These are phyloP conservation scores for Microtus richardsoni DNA, from an alignment of 2,113 vertebrate genomes.

Conservation along the genomic window DNA sequence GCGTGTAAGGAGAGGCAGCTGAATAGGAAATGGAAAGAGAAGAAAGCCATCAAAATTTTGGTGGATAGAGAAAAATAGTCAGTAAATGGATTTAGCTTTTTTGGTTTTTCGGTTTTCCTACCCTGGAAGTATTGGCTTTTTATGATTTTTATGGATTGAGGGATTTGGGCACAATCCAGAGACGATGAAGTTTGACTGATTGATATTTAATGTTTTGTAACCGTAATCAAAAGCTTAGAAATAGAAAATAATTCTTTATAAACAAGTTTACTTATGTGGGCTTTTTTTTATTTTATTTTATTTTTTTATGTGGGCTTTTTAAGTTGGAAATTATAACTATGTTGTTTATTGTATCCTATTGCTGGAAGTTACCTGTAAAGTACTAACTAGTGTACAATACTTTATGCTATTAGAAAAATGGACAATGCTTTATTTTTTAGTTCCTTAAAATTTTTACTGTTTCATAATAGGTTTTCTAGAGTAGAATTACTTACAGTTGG, in stretches of 20 bases:
- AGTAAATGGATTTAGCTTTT: constrained; percentile 41
- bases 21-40: constrained; percentile 39
- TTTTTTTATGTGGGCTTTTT: constrained; percentile 46
- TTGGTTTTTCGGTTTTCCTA: background rate
- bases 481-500: constrained; percentile 55
- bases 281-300: too few species aligned
- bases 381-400: constrained; percentile 34
- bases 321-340: constrained; percentile 60
- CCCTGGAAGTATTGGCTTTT: constrained; percentile 35
- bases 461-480: constrained; percentile 58
- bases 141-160: constrained; percentile 54
- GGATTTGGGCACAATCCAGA: constrained; percentile 56
- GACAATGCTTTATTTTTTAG: constrained; percentile 53
- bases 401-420: constrained; percentile 26
- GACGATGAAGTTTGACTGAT: constrained; percentile 13
- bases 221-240: constrained; percentile 44
- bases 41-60: background rate
- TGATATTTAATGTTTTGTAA: constrained; percentile 40
- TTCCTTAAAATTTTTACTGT: constrained; percentile 62
- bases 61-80: constrained; percentile 36
- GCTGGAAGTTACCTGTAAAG: constrained; percentile 67
- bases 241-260: constrained; percentile 57
- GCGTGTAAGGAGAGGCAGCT: constrained; percentile 50
- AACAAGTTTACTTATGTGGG: constrained; percentile 31
- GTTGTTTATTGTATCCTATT: constrained; percentile 69